A percentile compares a stretch with the other conserved stretches of the same genome.
Conservation (phyloP, 2,888 invertebrate species). For the Pristionchus japonicus region DNA sequence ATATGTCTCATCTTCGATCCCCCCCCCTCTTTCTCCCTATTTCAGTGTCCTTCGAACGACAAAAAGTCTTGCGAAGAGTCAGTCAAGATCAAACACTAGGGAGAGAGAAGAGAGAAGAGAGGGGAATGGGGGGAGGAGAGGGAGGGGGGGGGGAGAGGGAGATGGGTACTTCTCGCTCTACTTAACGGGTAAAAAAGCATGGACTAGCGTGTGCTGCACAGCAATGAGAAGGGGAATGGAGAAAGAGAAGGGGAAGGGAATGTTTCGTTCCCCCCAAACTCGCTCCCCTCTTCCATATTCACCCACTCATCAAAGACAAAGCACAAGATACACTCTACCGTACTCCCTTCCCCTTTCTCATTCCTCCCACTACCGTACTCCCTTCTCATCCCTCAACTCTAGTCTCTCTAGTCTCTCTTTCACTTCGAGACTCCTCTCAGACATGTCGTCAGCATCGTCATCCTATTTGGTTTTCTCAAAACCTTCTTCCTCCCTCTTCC, state of each 20-base stretch:
- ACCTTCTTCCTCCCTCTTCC: neutral
- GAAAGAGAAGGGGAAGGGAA: neutral
- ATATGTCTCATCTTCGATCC: conserved; percentile 8
- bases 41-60: conserved; percentile 21
- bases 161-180: conserved; percentile 25
- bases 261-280: neutral
- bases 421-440: neutral
- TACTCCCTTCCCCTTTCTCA: neutral
- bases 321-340: neutral
- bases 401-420: neutral
- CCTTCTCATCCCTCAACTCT: neutral
- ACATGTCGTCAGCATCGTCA: neutral
- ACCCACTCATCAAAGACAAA: neutral
- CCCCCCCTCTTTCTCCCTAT: neutral
- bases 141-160: neutral
- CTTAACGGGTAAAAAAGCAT: conserved; percentile 25
- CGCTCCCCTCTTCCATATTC: neutral
- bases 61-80: neutral
- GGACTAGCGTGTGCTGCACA: neutral
- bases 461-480: neutral
- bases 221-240: neutral
- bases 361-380: neutral
- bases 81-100: conserved; percentile 32
- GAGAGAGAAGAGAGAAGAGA: neutral
- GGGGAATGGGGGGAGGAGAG: neutral